Evolutionary conservation across 2,888 invertebrate genomes (phyloP), one percentile per base, ranked within the genome.

Genomic region (Orthosia incerta): DNA sequence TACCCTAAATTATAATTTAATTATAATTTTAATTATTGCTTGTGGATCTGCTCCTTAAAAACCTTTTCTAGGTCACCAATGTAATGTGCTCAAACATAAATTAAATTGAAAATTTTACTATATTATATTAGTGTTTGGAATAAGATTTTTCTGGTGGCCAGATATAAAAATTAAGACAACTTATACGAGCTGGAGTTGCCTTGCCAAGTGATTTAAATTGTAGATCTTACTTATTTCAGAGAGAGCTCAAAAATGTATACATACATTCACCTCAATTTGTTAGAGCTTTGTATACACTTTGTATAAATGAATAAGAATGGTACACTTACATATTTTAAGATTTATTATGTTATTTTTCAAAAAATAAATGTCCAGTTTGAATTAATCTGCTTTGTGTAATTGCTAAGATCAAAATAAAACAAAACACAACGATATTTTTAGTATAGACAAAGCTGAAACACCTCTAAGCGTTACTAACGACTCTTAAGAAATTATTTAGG

Each of bases 11-110:
- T 16, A 4, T n/a, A 11, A 31, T n/a, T n/a, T n/a, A n/a, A n/a
- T n/a, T n/a, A n/a, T n/a, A n/a, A n/a, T n/a, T n/a, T n/a, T n/a
- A n/a, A n/a, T n/a, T n/a, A n/a, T n/a, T n/a, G 39, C 50, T 48
- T 3, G 26, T 23, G 53, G 20, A 51, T 71, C n/a, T 46, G 18
- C 71, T 61, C 55, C 39, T 62, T 23, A 50, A 31, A 31, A 61
- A 50, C 48, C 39, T 61, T 50, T 39, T n/a, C 20, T 18, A 51
- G 7, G 64, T 74, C 31, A 67, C 15, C 18, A 71, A 77, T 48
- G 48, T 26, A 48, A 61, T 62, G 39, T 79, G 76, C 76, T 77
- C 76, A 77, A 77, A 72, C 13, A 46, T 79, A 55, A 23, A 68
- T 48, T 26, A 77, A 71, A 71, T 31, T 60, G 62, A 59, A 70